Percentiles rank a stretch among this genome's conserved stretches.
Conservation (phyloP, 2,797 vertebrate genomes). For the Neostethus bicornis region DNA sequence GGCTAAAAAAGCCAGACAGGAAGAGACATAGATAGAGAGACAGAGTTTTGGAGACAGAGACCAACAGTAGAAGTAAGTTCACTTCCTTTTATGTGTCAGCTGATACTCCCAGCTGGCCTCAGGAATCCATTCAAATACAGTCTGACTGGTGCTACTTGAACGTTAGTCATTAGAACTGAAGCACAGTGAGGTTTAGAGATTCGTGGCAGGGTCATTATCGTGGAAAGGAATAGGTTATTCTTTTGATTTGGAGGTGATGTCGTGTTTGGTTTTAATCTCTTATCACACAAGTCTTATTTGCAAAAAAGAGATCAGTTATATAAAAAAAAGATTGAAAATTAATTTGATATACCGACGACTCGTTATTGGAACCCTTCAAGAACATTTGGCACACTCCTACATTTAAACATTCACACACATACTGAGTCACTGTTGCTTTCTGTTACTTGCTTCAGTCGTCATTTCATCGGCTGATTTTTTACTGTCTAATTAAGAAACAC, state of each 20-base stretch:
- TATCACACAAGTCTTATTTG: too few species aligned
- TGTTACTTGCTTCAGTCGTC: too few species aligned
- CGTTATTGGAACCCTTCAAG: too few species aligned
- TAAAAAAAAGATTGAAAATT: too few species aligned
- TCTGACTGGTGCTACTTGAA: constrained; percentile 25
- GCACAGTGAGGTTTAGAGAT: constrained; percentile 25
- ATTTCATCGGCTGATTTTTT: too few species aligned
- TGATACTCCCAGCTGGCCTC: constrained; percentile 57
- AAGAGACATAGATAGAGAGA: constrained; percentile 32
- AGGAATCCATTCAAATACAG: constrained; percentile 19
- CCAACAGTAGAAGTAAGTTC: constrained; percentile 32
- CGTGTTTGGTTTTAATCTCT: constrained; percentile 38
- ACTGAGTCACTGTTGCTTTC: too few species aligned
- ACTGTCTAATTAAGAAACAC: too few species aligned
- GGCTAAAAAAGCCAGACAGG: constrained; percentile 12
- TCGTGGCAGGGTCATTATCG: constrained; percentile 46
- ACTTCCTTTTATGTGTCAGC: constrained; percentile 53
- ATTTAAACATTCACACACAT: too few species aligned
- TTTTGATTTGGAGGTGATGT: constrained; percentile 37
- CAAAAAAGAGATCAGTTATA: too few species aligned
- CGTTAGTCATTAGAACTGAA: constrained; percentile 5
- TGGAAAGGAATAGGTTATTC: constrained; percentile 24
- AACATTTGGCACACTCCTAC: too few species aligned
- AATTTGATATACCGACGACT: too few species aligned
- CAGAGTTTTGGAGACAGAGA: constrained; percentile 51